Conservation (phyloP, 2,888 invertebrate genomes). For the Drosophila tripunctata region DNA sequence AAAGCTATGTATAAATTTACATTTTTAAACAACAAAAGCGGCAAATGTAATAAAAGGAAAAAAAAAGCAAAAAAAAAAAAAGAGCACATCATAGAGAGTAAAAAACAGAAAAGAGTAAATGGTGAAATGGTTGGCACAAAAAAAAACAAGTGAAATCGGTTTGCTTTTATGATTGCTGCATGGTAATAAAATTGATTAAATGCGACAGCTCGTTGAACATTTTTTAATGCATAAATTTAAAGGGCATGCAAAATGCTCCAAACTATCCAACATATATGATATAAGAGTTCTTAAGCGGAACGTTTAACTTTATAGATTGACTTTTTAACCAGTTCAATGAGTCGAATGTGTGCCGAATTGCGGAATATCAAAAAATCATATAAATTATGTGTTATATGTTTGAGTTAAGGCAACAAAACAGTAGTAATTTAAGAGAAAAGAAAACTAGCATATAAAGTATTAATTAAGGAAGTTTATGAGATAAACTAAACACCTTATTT, state of each 20-base stretch:
- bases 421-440: no score
- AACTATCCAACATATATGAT: not conserved
- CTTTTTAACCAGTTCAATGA: conserved; percentile 14
- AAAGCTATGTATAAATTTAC: conserved; percentile 73
- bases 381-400: no score
- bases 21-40: conserved; percentile 70
- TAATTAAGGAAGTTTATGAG: no score
- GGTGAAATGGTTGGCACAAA: conserved; percentile 5
- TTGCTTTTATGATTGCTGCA: conserved; percentile 59
- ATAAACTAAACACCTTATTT: no score
- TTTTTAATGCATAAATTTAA: conserved; percentile 75
- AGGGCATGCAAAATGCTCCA: conserved; percentile 15
- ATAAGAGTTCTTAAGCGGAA: not conserved
- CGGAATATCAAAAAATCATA: no score
- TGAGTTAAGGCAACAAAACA: no score
- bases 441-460: no score
- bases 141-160: conserved; percentile 18
- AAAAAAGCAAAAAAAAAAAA: conserved; percentile 16
- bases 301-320: not conserved
- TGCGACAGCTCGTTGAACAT: conserved; percentile 62
- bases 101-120: conserved; percentile 7
- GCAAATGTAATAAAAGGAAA: conserved; percentile 58
- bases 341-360: not conserved
- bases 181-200: conserved; percentile 82
- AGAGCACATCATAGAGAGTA: conserved; percentile 32